phyloP scores from a whole-genome alignment of 2,888 invertebrate genomes.

The Dryococelus australis region DNA sequence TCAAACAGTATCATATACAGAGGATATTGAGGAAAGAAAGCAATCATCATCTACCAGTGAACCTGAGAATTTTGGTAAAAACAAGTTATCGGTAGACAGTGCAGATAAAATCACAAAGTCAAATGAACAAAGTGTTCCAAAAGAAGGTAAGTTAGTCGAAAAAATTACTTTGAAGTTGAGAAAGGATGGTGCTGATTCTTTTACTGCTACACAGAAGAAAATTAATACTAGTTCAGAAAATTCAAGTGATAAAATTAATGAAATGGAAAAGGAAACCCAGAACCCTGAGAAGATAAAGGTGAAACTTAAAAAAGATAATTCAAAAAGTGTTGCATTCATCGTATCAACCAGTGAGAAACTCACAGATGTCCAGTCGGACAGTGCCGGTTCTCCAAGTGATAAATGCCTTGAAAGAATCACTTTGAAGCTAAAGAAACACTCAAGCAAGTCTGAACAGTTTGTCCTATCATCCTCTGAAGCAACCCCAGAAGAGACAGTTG shows the following conservation, averaged over 20 bases:
- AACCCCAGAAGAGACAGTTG: not conserved
- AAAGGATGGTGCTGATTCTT: conserved; percentile 36
- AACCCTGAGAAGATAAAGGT: conserved; percentile 25
- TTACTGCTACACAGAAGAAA: conserved; percentile 30
- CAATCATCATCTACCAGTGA: not conserved
- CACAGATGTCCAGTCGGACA: not conserved
- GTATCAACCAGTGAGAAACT: not conserved
- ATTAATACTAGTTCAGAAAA: not conserved
- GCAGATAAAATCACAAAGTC: not conserved
- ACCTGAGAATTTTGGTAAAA: not conserved
- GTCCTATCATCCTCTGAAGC: not conserved
- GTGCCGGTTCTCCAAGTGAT: not conserved
- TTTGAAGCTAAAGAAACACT: conserved; percentile 40
- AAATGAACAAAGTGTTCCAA: not conserved
- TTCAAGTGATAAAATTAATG: not conserved
- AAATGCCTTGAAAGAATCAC: conserved; percentile 34
- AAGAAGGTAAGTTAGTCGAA: conserved; percentile 29
- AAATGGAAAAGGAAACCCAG: conserved; percentile 21
- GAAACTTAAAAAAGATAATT: conserved; percentile 33
- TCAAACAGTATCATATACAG: not conserved
- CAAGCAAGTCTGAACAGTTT: conserved; percentile 29
- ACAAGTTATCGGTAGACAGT: not conserved
- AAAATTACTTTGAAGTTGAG: conserved; percentile 41
- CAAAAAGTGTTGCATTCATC: not conserved
- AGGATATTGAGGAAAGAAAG: not conserved